Evolutionary conservation across 2,888 invertebrate genomes (phyloP).

Genomic region (Myopa tessellatipennis): DNA sequence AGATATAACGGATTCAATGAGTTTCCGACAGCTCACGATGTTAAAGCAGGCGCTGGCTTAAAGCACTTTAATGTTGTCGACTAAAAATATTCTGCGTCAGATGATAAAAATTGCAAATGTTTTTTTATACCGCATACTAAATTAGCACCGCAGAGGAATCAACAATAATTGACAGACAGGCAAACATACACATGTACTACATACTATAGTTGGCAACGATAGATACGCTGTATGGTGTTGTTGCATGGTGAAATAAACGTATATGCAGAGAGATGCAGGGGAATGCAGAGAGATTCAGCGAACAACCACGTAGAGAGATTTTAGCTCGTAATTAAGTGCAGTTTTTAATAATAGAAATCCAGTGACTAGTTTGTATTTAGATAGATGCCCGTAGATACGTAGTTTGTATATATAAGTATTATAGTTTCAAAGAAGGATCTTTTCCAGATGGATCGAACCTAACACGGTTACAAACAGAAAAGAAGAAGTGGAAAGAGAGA

Average conservation of each 20-base stretch:
- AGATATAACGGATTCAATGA: constrained; percentile 26
- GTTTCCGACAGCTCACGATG: constrained; percentile 18
- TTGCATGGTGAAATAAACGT: background rate
- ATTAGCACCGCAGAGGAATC: constrained; percentile 21
- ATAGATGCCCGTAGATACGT: background rate
- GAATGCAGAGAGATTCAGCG: too few relatives aligned
- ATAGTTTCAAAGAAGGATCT: too few relatives aligned
- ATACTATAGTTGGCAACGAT: background rate
- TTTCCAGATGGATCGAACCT: background rate
- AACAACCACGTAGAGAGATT: background rate
- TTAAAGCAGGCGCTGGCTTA: background rate
- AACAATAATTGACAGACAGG: constrained; percentile 16
- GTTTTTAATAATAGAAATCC: constrained; percentile 17
- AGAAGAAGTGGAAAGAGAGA: too few relatives aligned
- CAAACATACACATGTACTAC: background rate
- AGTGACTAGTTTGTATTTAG: constrained; percentile 13
- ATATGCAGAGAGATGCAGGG: too few relatives aligned
- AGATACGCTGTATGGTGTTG: background rate
- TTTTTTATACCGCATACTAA: constrained; percentile 2
- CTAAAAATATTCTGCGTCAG: constrained; percentile 7
- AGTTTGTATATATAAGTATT: too few relatives aligned
- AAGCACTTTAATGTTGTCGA: constrained; percentile 7
- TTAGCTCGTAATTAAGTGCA: constrained; percentile 22
- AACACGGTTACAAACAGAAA: too few relatives aligned
- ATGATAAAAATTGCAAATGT: constrained; percentile 7